Evolutionary conservation across 23 tunicate genomes (phyloP).

Genomic region (Trididemnum miniatum): DNA sequence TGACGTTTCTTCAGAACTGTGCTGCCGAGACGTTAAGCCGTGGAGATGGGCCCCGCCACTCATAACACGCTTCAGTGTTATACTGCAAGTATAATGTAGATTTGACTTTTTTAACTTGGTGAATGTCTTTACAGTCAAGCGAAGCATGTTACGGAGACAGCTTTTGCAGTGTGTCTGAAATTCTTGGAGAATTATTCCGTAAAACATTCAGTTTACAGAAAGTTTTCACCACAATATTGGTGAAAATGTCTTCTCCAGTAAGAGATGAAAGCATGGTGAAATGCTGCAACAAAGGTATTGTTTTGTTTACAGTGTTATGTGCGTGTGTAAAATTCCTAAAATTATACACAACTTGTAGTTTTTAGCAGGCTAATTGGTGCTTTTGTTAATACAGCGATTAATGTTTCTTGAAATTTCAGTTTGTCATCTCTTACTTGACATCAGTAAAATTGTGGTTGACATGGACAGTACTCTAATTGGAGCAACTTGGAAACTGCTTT

Average conservation of each 20-base stretch:
- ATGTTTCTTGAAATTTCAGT: background rate
- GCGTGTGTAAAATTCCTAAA: too few species aligned
- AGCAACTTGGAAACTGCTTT: conserved; percentile 18
- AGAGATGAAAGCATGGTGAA: background rate
- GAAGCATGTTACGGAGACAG: conserved; percentile 9
- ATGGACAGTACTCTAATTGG: conserved; percentile 26
- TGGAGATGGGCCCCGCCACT: too few species aligned
- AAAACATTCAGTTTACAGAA: conserved; percentile 29
- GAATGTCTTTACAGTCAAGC: conserved; percentile 13
- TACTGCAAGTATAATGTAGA: too few species aligned
- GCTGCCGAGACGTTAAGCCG: too few species aligned
- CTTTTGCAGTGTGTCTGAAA: background rate
- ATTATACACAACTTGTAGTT: too few species aligned
- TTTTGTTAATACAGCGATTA: too few species aligned
- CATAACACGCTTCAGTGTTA: too few species aligned
- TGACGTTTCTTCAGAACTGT: too few species aligned
- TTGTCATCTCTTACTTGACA: conserved; percentile 2
- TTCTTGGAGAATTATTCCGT: conserved; percentile 30
- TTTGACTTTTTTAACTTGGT: too few species aligned
- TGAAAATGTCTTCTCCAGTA: background rate
- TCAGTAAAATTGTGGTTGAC: background rate
- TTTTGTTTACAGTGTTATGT: background rate
- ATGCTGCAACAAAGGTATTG: background rate
- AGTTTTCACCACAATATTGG: conserved; percentile 7
- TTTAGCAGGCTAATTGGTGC: too few species aligned